Evolutionary conservation across 1,140 invertebrate species (phyloP).

Genomic region (Ladona fulva): DNA sequence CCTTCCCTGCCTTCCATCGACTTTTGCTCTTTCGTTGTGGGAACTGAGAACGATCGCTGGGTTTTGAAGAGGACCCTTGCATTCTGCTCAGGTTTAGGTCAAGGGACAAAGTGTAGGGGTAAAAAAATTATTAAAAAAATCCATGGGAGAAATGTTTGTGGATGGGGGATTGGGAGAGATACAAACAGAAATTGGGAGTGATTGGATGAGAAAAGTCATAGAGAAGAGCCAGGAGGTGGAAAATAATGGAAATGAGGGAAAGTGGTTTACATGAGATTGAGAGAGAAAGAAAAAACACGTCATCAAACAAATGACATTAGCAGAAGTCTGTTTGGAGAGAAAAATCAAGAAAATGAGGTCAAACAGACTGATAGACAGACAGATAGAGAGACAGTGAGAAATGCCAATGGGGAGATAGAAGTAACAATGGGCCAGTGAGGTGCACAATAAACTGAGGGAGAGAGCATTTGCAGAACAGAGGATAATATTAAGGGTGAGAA

Average conservation of each 20-base stretch:
- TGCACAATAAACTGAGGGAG: neutral
- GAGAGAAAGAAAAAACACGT: slow-evolving; percentile 18
- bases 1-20: slow-evolving; percentile 38
- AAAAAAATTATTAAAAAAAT: slow-evolving; percentile 20
- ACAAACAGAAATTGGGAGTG: slow-evolving; percentile 27
- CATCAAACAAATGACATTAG: slow-evolving; percentile 5
- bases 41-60: slow-evolving; percentile 83
- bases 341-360: neutral
- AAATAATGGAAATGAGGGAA: neutral
- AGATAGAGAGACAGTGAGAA: neutral
- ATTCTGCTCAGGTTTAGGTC: slow-evolving; percentile 31
- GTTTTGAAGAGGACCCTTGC: slow-evolving; percentile 80
- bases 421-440: neutral
- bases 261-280: neutral
- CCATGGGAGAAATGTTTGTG: neutral
- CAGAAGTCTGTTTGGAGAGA: neutral
- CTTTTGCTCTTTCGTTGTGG: slow-evolving; percentile 64
- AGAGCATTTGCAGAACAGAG: too few species aligned
- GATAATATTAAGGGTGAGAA: too few species aligned
- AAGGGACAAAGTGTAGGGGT: slow-evolving; percentile 25
- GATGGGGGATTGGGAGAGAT: slow-evolving; percentile 28
- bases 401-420: neutral
- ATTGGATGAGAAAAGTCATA: neutral
- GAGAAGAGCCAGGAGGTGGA: slow-evolving; percentile 20
- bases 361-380: neutral